A percentile compares a stretch with the other conserved stretches of the same genome.
phyloP scores from a whole-genome alignment of 2,113 vertebrate genomes.

The Epinephelus cyanopodus region DNA sequence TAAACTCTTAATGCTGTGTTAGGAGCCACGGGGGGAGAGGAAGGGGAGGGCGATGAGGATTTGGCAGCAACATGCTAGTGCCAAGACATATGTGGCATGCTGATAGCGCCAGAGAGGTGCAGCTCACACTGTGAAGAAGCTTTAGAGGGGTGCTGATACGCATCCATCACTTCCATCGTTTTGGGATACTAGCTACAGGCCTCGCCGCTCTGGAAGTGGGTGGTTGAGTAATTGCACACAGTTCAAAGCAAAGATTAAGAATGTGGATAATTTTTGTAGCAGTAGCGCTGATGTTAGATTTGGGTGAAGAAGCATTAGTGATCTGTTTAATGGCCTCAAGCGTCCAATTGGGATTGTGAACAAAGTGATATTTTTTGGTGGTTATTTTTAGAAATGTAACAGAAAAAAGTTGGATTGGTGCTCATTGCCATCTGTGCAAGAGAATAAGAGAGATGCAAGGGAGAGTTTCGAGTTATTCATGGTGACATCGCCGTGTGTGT shows the following conservation, averaged over 20 bases:
- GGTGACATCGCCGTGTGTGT: slow-evolving; percentile 71
- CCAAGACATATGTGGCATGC: slow-evolving; percentile 83
- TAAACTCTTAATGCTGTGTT: slow-evolving; percentile 78
- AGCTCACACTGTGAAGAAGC: slow-evolving; percentile 70
- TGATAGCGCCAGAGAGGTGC: slow-evolving; percentile 77
- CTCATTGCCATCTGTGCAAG: slow-evolving; percentile 72
- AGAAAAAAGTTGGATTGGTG: slow-evolving; percentile 56
- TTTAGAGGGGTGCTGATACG: slow-evolving; percentile 66
- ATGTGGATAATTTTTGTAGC: slow-evolving; percentile 48
- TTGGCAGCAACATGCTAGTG: slow-evolving; percentile 79
- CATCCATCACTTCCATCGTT: slow-evolving; percentile 68
- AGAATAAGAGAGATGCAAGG: slow-evolving; percentile 68
- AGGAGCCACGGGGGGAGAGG: slow-evolving; percentile 71
- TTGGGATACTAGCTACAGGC: slow-evolving; percentile 41
- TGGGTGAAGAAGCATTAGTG: slow-evolving; percentile 13
- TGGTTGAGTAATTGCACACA: slow-evolving; percentile 34
- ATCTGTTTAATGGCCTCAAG: slow-evolving; percentile 43
- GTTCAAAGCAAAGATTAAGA: slow-evolving; percentile 60
- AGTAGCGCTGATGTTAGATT: slow-evolving; percentile 28
- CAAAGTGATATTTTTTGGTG: slow-evolving; percentile 54
- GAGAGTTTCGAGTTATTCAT: slow-evolving; percentile 78
- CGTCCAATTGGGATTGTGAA: slow-evolving; percentile 50
- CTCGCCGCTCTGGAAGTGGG: slow-evolving; percentile 35
- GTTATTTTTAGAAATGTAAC: slow-evolving; percentile 69
- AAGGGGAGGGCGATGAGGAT: slow-evolving; percentile 64